phyloP scores from a whole-genome alignment of 2,888 invertebrate species.

The Leucophora obtusa region DNA sequence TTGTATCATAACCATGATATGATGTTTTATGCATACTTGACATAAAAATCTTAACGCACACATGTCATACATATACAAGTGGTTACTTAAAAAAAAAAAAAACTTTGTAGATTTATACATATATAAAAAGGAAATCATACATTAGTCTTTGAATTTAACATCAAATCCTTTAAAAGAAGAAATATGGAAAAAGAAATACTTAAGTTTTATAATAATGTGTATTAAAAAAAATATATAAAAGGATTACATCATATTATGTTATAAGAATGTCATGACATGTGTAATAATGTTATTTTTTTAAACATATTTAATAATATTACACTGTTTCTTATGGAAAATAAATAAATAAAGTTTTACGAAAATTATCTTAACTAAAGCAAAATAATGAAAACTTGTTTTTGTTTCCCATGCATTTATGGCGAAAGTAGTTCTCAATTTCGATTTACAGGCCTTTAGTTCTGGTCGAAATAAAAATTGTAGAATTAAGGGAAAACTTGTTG shows the following conservation, averaged over 20 bases:
- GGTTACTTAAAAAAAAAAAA: conserved; percentile 14
- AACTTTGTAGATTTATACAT: conserved; percentile 9
- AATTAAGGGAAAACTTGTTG: too few relatives aligned
- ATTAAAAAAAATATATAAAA: conserved; percentile 29
- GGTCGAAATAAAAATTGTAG: too few relatives aligned
- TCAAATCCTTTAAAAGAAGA: conserved; percentile 17
- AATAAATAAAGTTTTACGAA: too few relatives aligned
- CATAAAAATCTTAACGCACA: conserved; percentile 39
- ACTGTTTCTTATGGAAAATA: not conserved
- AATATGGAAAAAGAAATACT: conserved; percentile 11
- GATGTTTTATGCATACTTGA: conserved; percentile 46
- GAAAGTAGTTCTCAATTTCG: too few relatives aligned
- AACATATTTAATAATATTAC: not conserved
- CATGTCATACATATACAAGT: not conserved
- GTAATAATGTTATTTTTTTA: conserved; percentile 14
- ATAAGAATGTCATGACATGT: conserved; percentile 35
- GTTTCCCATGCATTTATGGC: too few relatives aligned
- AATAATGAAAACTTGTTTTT: too few relatives aligned
- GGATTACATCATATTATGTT: conserved; percentile 32
- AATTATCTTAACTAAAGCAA: too few relatives aligned
- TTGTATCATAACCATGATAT: conserved; percentile 7
- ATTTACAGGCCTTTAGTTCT: too few relatives aligned
- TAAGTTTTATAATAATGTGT: not conserved
- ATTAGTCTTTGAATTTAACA: conserved; percentile 17
- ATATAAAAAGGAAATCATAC: conserved; percentile 30